A percentile compares a stretch with the other conserved stretches of the same genome.
Conservation (phyloP, 2,113 vertebrate species). For the Halichoeres trimaculatus region DNA sequence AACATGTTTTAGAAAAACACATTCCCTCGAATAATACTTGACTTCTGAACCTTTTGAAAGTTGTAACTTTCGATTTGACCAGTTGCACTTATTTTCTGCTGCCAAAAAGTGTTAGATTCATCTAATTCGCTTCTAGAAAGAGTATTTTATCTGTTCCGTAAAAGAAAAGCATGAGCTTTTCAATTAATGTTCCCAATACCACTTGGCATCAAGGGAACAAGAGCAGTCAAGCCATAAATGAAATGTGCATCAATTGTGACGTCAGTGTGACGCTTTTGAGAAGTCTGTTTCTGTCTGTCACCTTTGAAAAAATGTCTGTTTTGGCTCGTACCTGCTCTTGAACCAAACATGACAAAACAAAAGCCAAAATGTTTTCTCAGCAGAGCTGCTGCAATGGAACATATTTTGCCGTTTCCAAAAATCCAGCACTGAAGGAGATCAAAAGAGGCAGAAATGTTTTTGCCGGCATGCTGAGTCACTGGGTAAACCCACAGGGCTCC, state of each 20-base stretch:
- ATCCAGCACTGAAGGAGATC: neutral
- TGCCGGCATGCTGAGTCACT: conserved; percentile 33
- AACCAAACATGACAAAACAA: neutral
- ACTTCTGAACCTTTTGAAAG: no score
- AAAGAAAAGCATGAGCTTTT: no score
- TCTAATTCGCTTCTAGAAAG: neutral
- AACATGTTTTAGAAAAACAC: neutral
- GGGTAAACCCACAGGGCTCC: neutral
- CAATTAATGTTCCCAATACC: no score
- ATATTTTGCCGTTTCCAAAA: neutral
- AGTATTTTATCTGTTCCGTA: neutral
- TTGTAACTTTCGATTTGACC: no score
- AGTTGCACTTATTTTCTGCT: neutral
- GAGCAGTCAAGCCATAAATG: neutral
- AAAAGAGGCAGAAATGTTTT: neutral
- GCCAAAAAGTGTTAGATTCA: neutral
- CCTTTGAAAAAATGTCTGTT: neutral
- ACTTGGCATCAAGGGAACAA: no score
- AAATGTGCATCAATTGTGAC: neutral
- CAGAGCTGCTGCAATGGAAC: neutral
- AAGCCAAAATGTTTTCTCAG: neutral
- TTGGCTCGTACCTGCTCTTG: neutral
- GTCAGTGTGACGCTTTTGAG: no score
- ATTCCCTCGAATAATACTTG: no score
- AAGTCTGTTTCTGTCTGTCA: no score